phyloP scores from a whole-genome alignment of 2,113 vertebrate genomes.

The Microtus richardsoni region DNA sequence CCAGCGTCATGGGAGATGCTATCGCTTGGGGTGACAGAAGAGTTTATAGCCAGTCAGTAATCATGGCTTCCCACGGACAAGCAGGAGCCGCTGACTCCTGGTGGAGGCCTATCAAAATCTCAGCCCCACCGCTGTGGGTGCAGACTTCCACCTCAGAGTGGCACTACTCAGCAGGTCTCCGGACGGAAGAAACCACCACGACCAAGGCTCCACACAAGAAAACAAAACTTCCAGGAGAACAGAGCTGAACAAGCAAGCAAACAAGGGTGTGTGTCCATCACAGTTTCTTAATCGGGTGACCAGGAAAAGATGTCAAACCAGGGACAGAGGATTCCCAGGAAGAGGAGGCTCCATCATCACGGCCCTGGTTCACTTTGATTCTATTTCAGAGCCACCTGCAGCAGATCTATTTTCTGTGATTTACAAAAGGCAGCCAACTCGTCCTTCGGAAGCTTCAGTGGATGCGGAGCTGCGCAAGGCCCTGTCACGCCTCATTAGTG shows the following conservation, averaged over 20 bases:
- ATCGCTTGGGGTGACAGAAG: neutral
- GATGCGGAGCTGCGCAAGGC: neutral
- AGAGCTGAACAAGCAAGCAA: neutral
- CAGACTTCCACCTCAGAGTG: neutral
- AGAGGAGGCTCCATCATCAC: neutral
- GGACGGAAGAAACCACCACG: neutral
- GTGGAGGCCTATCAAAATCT: neutral
- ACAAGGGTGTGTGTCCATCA: neutral
- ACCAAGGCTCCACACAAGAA: neutral
- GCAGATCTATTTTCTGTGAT: conserved; percentile 59
- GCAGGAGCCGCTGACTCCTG: neutral
- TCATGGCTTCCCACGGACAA: conserved; percentile 1
- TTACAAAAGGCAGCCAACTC: conserved; percentile 38
- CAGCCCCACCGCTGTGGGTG: neutral
- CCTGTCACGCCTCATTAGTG: neutral
- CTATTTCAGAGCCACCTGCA: conserved; percentile 1
- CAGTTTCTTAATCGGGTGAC: neutral
- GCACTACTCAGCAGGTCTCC: neutral
- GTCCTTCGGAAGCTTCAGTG: neutral
- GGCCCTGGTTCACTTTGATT: neutral
- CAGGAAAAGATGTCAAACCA: neutral
- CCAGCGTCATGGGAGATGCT: neutral
- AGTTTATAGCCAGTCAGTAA: neutral
- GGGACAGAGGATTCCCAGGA: neutral
- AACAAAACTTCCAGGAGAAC: conserved; percentile 7